Evolutionary conservation across 2,888 invertebrate species (phyloP).

Genomic region (Gortyna flavago): DNA sequence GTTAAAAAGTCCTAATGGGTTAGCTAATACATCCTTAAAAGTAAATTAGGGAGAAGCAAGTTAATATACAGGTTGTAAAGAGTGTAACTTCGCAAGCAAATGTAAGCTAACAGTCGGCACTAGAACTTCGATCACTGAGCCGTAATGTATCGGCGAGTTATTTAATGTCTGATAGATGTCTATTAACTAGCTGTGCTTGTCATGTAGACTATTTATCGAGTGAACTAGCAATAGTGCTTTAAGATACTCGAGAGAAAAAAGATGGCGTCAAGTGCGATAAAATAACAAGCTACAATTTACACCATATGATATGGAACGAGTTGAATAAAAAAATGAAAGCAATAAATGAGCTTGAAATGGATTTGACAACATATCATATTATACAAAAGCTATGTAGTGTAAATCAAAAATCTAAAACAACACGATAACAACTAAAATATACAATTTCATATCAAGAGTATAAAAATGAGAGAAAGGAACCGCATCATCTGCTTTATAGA

Average conservation of each 20-base stretch:
- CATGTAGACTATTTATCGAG: slow-evolving; percentile 72
- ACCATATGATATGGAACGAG: not conserved
- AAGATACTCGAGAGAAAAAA: not conserved
- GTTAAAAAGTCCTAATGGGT: not conserved
- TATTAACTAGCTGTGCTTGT: slow-evolving; percentile 82
- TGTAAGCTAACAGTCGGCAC: slow-evolving; percentile 40
- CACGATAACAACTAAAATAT: not conserved
- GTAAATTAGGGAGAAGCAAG: not conserved
- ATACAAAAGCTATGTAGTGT: not conserved
- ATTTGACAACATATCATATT: too few relatives aligned
- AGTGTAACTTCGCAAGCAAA: slow-evolving; percentile 31
- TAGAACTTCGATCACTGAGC: slow-evolving; percentile 88
- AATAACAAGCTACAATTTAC: not conserved
- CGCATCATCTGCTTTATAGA: slow-evolving; percentile 11
- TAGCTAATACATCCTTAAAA: not conserved
- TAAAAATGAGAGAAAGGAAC: slow-evolving; percentile 21
- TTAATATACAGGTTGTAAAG: not conserved
- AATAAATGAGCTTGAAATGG: not conserved
- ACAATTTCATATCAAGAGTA: slow-evolving; percentile 13
- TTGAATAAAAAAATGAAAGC: not conserved
- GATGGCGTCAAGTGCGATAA: not conserved
- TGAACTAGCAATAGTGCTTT: slow-evolving; percentile 54
- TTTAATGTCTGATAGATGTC: slow-evolving; percentile 83
- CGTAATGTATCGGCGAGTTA: slow-evolving; percentile 79
- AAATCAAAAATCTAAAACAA: not conserved